Conservation (phyloP, 2,113 vertebrate species). For the Ploceus nigricollis region DNA sequence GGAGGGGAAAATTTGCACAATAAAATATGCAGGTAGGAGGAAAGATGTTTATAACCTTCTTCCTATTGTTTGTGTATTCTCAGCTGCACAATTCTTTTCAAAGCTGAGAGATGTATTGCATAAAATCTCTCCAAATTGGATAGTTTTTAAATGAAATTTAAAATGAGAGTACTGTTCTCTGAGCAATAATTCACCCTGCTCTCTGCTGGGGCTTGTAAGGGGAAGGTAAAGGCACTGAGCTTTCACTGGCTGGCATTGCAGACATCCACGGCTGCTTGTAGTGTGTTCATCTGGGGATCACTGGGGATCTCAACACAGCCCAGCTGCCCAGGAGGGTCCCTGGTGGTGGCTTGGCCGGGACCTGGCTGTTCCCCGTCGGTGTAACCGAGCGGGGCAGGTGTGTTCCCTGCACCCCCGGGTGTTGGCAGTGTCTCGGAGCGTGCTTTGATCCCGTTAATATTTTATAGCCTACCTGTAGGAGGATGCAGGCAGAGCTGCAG, state of each 20-base stretch:
- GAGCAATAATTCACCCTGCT: neutral
- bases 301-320: fast-evolving
- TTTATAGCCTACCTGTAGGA: neutral
- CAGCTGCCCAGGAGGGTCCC: neutral
- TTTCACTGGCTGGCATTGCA: neutral
- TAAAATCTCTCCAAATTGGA: neutral
- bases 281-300: fast-evolving
- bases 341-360: neutral
- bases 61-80: conserved; percentile 36
- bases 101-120: neutral
- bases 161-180: neutral
- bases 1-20: conserved; percentile 37
- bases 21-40: conserved; percentile 15
- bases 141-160: conserved; percentile 30
- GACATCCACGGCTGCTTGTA: fast-evolving
- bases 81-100: conserved; percentile 34
- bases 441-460: neutral
- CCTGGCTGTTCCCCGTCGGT: fast-evolving
- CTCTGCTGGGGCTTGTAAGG: neutral
- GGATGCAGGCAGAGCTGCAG: neutral
- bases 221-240: neutral
- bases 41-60: conserved; percentile 51
- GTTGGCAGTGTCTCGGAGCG: fast-evolving
- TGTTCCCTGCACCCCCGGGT: fast-evolving
- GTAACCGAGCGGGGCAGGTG: fast-evolving